phyloP scores from a whole-genome alignment of 2,888 invertebrate genomes.

The Ornithoptera priamus region DNA sequence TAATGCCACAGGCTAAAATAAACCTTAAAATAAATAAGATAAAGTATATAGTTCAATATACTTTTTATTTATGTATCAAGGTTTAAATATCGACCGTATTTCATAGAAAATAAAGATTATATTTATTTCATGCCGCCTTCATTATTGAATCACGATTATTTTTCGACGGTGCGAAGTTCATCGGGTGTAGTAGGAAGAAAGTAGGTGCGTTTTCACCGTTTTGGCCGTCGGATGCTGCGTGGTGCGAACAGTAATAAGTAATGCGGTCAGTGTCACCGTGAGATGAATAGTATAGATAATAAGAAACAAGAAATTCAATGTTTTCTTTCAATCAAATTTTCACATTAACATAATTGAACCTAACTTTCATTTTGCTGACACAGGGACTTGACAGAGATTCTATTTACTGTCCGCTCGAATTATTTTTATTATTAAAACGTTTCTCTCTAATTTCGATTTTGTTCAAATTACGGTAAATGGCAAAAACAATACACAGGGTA shows the following conservation, averaged over 20 bases:
- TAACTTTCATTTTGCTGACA: no score
- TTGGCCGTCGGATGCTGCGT: slow-evolving; percentile 71
- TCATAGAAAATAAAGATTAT: slow-evolving; percentile 8
- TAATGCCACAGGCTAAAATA: background rate
- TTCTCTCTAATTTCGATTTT: no score
- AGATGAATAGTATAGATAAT: slow-evolving; percentile 8
- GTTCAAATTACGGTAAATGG: no score
- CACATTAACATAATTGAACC: no score
- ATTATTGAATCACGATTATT: slow-evolving; percentile 7
- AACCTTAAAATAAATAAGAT: background rate
- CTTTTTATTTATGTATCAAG: background rate
- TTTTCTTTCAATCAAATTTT: no score
- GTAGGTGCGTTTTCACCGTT: slow-evolving; percentile 71
- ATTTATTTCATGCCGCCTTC: slow-evolving; percentile 17
- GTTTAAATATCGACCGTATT: slow-evolving; percentile 14
- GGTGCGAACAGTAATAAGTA: slow-evolving; percentile 41
- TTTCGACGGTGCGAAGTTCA: slow-evolving; percentile 43
- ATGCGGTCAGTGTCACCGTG: slow-evolving; percentile 60
- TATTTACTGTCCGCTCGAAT: no score
- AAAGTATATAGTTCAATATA: slow-evolving; percentile 5
- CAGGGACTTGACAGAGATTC: no score
- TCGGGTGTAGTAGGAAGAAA: slow-evolving; percentile 73
- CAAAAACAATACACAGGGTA: no score
- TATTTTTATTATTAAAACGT: no score
- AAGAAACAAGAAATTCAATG: background rate